These are phyloP conservation scores for Chitala chitala DNA, from an alignment of 2,113 vertebrate genomes.

Conservation along the genomic window DNA sequence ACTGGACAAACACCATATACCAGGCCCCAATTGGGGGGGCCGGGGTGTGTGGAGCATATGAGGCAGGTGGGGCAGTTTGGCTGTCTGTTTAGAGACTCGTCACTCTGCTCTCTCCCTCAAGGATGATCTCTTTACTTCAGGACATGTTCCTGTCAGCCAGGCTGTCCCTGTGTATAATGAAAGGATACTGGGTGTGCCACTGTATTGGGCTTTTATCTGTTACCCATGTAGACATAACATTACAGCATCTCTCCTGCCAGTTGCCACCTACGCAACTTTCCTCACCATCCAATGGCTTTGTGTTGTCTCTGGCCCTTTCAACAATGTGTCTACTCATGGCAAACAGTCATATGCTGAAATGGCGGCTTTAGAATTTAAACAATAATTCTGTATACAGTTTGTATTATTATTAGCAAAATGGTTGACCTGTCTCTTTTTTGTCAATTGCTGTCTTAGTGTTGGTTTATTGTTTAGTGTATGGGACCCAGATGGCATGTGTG, in stretches of 20 bases:
- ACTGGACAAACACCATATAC: neutral
- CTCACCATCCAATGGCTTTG: neutral
- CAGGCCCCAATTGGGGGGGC: neutral
- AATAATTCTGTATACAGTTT: neutral
- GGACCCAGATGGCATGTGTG: conserved; percentile 44
- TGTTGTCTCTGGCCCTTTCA: neutral
- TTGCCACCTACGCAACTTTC: too few relatives aligned
- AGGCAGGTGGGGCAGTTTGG: neutral
- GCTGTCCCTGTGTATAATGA: too few relatives aligned
- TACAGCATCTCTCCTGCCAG: too few relatives aligned
- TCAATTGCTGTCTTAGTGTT: neutral
- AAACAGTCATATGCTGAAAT: neutral
- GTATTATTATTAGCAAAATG: neutral
- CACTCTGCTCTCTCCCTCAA: neutral
- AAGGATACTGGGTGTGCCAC: neutral
- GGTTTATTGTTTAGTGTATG: conserved; percentile 41
- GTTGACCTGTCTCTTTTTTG: neutral
- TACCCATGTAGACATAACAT: too few relatives aligned
- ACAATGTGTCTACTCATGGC: neutral
- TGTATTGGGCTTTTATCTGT: too few relatives aligned
- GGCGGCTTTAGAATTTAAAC: neutral
- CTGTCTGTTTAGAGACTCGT: neutral
- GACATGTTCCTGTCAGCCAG: neutral
- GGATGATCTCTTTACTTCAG: neutral
- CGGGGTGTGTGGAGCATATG: neutral